These are phyloP conservation scores for Xestia sexstrigata DNA, from an alignment of 2,888 invertebrate species.

Conservation along the genomic window DNA sequence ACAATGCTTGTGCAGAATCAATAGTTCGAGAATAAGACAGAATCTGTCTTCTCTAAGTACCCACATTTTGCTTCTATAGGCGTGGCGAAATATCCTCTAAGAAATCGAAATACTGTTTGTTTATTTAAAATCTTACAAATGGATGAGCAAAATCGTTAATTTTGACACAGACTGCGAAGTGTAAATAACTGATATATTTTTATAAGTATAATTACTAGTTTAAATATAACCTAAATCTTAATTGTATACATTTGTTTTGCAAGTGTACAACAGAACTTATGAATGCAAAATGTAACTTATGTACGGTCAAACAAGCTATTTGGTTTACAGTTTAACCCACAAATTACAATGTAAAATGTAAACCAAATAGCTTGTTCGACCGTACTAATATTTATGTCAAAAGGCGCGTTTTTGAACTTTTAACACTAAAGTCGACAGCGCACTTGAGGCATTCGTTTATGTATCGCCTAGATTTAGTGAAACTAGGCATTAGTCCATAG, in stretches of 20 bases:
- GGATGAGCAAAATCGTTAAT: neutral
- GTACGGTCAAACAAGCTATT: too few species aligned
- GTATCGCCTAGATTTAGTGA: neutral
- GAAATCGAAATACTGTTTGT: neutral
- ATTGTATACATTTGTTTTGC: constrained; percentile 2
- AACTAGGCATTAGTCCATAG: neutral
- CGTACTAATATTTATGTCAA: constrained; percentile 18
- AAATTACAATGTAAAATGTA: too few species aligned
- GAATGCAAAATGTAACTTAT: neutral
- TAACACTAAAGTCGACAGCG: neutral
- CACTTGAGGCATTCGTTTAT: neutral
- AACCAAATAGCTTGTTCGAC: too few species aligned
- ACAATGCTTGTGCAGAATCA: neutral
- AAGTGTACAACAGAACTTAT: neutral
- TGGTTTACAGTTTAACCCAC: too few species aligned
- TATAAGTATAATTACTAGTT: constrained; percentile 7
- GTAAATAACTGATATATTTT: constrained; percentile 30
- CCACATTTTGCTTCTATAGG: neutral
- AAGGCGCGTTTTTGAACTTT: neutral
- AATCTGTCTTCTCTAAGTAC: neutral
- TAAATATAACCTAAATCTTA: neutral
- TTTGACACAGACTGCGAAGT: constrained; percentile 14
- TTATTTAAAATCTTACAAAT: neutral
- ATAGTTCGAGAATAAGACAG: neutral
- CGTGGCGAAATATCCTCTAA: neutral